These are phyloP conservation scores for Semibalanus balanoides DNA, from an alignment of 1,140 invertebrate genomes.

Conservation along the genomic window DNA sequence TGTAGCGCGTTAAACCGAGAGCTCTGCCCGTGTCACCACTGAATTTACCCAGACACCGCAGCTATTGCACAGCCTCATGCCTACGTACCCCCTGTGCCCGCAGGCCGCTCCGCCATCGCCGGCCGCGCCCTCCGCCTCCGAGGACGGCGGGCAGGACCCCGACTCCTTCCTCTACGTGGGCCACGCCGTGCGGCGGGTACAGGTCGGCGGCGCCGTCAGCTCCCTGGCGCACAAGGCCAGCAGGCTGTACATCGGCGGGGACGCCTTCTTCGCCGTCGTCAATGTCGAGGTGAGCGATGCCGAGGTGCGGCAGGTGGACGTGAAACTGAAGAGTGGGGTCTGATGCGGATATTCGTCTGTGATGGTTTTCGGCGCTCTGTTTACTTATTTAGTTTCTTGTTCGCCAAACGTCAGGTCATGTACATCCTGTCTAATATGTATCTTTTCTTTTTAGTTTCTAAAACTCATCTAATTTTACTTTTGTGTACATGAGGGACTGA, in stretches of 20 bases:
- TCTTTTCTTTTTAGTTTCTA: background rate
- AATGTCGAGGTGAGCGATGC: background rate
- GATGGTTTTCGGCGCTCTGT: background rate
- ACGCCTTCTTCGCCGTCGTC: background rate
- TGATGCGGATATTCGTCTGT: background rate
- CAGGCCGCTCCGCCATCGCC: no score
- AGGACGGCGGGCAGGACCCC: background rate
- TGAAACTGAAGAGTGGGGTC: no score
- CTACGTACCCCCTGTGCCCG: no score
- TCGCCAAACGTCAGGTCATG: background rate
- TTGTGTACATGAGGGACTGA: no score
- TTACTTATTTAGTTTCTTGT: background rate
- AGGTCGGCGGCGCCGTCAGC: background rate
- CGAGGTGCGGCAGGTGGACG: no score
- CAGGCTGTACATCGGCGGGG: background rate
- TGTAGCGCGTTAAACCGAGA: no score
- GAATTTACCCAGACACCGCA: no score
- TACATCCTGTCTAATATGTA: background rate
- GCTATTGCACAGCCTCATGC: no score
- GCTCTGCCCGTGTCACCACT: no score
- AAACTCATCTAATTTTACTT: background rate
- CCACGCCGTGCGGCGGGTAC: background rate
- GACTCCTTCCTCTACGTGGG: background rate
- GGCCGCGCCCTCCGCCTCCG: background rate
- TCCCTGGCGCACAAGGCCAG: background rate